phyloP scores from a whole-genome alignment of 2,888 invertebrate species.

The Lochmaea capreae region DNA sequence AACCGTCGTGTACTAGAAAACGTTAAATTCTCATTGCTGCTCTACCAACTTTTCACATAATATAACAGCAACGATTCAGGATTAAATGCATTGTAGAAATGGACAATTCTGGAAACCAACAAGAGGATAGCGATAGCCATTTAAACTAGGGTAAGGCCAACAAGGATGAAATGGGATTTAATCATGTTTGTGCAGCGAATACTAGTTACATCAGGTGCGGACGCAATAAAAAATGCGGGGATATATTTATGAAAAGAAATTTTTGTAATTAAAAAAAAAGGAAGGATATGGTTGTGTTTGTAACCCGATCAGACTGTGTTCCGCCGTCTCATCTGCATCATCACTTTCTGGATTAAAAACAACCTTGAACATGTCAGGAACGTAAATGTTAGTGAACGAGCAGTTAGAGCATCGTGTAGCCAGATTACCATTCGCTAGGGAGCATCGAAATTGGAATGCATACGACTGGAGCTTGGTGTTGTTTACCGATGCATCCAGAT shows the following conservation, averaged over 20 bases:
- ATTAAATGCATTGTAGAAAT: slow-evolving; percentile 23
- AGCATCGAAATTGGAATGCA: too few relatives aligned
- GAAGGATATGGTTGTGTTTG: too few relatives aligned
- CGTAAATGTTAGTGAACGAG: too few relatives aligned
- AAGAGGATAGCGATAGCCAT: slow-evolving; percentile 2
- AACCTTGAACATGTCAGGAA: too few relatives aligned
- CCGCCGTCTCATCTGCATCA: too few relatives aligned
- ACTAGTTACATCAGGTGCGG: not conserved
- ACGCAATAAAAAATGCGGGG: not conserved
- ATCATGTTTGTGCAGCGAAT: slow-evolving; percentile 14
- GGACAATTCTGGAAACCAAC: slow-evolving; percentile 10
- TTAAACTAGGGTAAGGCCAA: slow-evolving; percentile 27
- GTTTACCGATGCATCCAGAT: too few relatives aligned
- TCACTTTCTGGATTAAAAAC: too few relatives aligned
- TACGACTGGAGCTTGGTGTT: too few relatives aligned
- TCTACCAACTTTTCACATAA: slow-evolving; percentile 20
- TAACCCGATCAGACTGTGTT: too few relatives aligned
- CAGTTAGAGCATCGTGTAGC: too few relatives aligned
- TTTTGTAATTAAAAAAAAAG: too few relatives aligned
- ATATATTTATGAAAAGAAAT: not conserved
- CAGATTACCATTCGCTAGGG: too few relatives aligned
- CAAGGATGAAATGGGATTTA: slow-evolving; percentile 17
- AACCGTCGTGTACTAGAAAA: not conserved
- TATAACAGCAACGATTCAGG: slow-evolving; percentile 18
- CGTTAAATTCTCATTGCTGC: slow-evolving; percentile 1